Evolutionary conservation across 2,797 vertebrate species (phyloP).

Genomic region (Tenualosa thibaudeaui): DNA sequence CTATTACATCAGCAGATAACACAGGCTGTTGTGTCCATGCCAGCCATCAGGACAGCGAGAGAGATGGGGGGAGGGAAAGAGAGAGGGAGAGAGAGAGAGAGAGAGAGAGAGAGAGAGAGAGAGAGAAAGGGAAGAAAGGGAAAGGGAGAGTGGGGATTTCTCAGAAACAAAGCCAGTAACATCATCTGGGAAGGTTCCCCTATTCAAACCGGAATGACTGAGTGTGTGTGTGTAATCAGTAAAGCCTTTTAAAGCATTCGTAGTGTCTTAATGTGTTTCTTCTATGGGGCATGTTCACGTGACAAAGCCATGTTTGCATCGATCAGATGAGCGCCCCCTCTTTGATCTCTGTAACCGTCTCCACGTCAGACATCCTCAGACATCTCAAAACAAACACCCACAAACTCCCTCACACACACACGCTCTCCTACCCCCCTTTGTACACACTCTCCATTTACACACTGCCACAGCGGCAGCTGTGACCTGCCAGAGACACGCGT

Average conservation of each 20-base stretch:
- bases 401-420: background rate
- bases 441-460: background rate
- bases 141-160: background rate
- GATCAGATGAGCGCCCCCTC: background rate
- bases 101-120: background rate
- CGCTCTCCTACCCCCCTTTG: background rate
- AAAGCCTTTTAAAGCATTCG: too few relatives aligned
- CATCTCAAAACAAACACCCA: constrained; percentile 22
- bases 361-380: background rate
- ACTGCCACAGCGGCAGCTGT: background rate
- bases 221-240: constrained; percentile 1
- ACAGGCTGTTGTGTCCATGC: background rate
- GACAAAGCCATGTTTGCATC: background rate
- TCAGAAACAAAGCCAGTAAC: background rate
- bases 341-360: background rate
- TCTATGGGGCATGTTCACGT: background rate
- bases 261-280: background rate
- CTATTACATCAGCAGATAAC: background rate
- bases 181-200: background rate
- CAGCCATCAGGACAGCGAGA: background rate
- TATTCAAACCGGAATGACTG: background rate
- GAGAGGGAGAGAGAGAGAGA: background rate
- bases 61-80: background rate
- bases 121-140: background rate
- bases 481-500: background rate